These are phyloP conservation scores for Ischnura elegans DNA, from an alignment of 2,888 invertebrate species.

Conservation along the genomic window DNA sequence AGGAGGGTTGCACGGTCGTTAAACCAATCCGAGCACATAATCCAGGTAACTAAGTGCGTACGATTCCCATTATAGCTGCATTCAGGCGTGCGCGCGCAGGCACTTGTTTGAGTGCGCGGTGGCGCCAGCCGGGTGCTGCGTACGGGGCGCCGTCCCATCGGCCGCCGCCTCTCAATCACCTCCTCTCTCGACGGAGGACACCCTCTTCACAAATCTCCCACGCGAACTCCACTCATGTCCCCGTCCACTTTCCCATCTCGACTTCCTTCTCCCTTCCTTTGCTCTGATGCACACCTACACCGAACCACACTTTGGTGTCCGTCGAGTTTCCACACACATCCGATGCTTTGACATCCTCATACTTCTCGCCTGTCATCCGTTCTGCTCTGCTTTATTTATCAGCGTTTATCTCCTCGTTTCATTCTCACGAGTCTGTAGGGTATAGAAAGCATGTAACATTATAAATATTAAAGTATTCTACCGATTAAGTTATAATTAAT, in stretches of 20 bases:
- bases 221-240: background rate
- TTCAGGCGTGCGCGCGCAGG: too few species aligned
- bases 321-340: background rate
- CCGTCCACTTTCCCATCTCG: background rate
- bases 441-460: too few species aligned
- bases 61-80: too few species aligned
- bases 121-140: background rate
- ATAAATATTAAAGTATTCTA: too few species aligned
- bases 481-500: too few species aligned
- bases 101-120: background rate
- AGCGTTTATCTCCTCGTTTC: too few species aligned
- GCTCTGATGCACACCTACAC: too few species aligned
- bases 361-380: background rate
- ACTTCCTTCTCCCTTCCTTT: background rate
- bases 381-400: too few species aligned
- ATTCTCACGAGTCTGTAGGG: too few species aligned
- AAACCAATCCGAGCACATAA: too few species aligned
- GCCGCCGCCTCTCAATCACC: constrained; percentile 12
- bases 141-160: background rate
- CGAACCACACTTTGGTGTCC: background rate
- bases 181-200: background rate
- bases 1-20: too few species aligned
- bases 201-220: background rate
- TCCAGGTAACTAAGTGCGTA: too few species aligned
- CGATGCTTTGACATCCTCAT: background rate